Base-by-base conservation (phyloP, 2,888 invertebrate species). In the Dasysyrphus tricinctus region DNA sequence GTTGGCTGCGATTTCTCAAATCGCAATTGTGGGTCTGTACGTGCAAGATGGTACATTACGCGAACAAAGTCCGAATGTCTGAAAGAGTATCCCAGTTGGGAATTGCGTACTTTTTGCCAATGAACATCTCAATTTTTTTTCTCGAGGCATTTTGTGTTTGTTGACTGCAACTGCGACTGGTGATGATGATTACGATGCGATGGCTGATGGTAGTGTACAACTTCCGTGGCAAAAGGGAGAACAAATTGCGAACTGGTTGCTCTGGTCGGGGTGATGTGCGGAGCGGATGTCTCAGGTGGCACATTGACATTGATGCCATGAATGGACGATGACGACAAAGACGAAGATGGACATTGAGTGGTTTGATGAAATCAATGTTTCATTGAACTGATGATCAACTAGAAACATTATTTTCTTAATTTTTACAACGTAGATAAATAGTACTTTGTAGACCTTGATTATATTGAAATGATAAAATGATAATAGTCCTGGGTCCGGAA, bases 241-340 rank as follows among this genome's bases (percentile, higher is more conserved):
- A 82, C 82, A 82, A 82, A 86, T 86, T 86, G 81, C 37, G 61
- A 86, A 79, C 65, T 75, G 86, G 78, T 72, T 70, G 65, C 42
- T 19, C n/a, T 63, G 47, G 47, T 70, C 29, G 32, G 79, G 75
- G 69, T 75, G 83, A 80, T 65, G 70, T 70, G 70, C 80, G 32
- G 70, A 47, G 42, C 34, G 56, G 57, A 63, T 75, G 57, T 65
- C 49, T 57, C 44, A 78, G 69, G 65, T 86, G 82, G 78, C 74
- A 51, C 65, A 72, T 78, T 82, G 78, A 79, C 86, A 82, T 78
- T 79, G 82, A 86, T 79, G 82, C 70, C 65, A 82, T 86, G 82
- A 86, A 81, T 86, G 86, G 72, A 75, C 61, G 61, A 72, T 29
- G 32, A 54, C 11, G 32, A 29, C 8, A 29, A 44, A 8, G 42